Conservation (phyloP, 1,140 invertebrate genomes). For the Teleopsis dalmanni region DNA sequence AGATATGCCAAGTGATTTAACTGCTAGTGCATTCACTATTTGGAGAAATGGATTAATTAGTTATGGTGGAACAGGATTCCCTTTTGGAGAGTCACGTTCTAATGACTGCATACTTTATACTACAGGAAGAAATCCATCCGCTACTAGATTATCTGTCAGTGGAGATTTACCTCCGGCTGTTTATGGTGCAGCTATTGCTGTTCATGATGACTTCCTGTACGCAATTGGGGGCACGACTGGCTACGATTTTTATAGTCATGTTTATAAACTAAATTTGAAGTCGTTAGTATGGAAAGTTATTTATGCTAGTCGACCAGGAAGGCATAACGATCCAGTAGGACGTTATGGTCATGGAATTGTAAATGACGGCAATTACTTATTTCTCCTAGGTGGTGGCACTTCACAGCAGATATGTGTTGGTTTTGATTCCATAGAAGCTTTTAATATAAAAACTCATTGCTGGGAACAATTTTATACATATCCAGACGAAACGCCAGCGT, state of each 20-base stretch:
- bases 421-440: constrained; percentile 67
- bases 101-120: constrained; percentile 64
- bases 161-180: constrained; percentile 62
- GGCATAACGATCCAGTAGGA: constrained; percentile 56
- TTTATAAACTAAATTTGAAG: constrained; percentile 64
- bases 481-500: constrained; percentile 47
- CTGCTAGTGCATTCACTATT: constrained; percentile 71
- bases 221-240: constrained; percentile 77
- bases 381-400: constrained; percentile 75
- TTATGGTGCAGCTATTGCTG: constrained; percentile 76
- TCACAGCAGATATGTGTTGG: constrained; percentile 59
- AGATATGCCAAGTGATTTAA: constrained; percentile 69
- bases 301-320: constrained; percentile 54
- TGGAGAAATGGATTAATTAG: constrained; percentile 62
- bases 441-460: constrained; percentile 56
- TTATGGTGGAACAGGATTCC: constrained; percentile 81
- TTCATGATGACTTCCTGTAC: constrained; percentile 62
- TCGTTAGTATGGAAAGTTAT: constrained; percentile 63
- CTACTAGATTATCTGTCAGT: constrained; percentile 47
- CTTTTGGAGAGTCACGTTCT: constrained; percentile 74
- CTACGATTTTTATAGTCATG: constrained; percentile 71
- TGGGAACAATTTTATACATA: constrained; percentile 59
- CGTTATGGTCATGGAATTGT: constrained; percentile 77
- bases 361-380: constrained; percentile 63
- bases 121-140: constrained; percentile 30